A percentile compares a stretch with the other conserved stretches of the same genome.
phyloP scores from a whole-genome alignment of 1,140 invertebrate genomes.

The Lasioglossum baleicum region DNA sequence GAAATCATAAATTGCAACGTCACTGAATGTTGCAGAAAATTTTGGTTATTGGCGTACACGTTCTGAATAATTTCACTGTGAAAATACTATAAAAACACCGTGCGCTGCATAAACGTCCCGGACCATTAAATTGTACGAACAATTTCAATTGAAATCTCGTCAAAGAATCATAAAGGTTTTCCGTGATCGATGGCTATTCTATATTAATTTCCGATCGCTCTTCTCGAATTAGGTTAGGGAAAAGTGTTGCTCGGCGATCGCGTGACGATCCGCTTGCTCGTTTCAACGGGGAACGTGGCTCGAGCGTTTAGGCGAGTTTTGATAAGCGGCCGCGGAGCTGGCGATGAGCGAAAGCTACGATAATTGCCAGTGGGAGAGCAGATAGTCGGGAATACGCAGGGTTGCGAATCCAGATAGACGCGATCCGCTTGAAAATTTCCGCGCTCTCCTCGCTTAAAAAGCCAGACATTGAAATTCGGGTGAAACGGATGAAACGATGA shows the following conservation, averaged over 20 bases:
- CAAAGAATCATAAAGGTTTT: too few species aligned
- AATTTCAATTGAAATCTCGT: too few species aligned
- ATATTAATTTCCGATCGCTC: neutral
- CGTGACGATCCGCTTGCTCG: slow-evolving; percentile 59
- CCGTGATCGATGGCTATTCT: too few species aligned
- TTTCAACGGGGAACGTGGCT: slow-evolving; percentile 64
- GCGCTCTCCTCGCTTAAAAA: too few species aligned
- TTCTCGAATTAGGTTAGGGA: slow-evolving; percentile 63
- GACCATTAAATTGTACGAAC: too few species aligned
- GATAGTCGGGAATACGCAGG: neutral
- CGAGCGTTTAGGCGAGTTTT: slow-evolving; percentile 64
- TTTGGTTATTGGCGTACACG: neutral
- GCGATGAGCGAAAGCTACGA: slow-evolving; percentile 35
- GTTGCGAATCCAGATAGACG: neutral
- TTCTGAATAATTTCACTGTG: neutral
- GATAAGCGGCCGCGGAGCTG: slow-evolving; percentile 57
- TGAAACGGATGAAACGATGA: too few species aligned
- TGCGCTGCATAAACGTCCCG: neutral
- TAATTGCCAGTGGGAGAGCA: slow-evolving; percentile 48
- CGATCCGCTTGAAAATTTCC: neutral
- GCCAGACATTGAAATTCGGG: too few species aligned
- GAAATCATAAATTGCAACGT: too few species aligned
- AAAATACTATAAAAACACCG: neutral
- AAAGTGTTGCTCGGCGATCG: slow-evolving; percentile 57
- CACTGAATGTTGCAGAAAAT: too few species aligned